A percentile compares a stretch with the other conserved stretches of the same genome.
phyloP scores from a whole-genome alignment of 2,113 vertebrate species.

The Scomber scombrus region DNA sequence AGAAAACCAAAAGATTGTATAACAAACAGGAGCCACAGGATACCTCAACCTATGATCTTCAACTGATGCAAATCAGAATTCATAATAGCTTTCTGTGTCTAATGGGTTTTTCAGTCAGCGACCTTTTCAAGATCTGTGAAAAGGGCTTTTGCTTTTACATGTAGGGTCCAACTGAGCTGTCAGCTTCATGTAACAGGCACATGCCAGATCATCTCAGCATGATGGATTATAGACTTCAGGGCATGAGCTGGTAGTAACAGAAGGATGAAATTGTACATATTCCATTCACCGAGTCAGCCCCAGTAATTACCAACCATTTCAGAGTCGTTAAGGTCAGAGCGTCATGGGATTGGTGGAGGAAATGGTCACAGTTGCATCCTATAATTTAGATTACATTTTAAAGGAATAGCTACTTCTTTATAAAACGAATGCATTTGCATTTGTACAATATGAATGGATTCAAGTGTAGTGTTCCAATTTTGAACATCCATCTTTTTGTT shows the following conservation, averaged over 20 bases:
- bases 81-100: neutral
- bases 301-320: constrained; percentile 65
- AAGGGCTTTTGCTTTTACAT: constrained; percentile 13
- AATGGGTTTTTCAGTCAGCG: constrained; percentile 18
- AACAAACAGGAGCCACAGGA: neutral
- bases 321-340: constrained; percentile 56
- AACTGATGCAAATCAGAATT: constrained; percentile 6
- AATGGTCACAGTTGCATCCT: constrained; percentile 18
- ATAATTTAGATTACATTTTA: constrained; percentile 52
- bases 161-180: constrained; percentile 40
- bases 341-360: neutral
- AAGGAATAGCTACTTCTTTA: constrained; percentile 2
- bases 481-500: no score
- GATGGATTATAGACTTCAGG: constrained; percentile 60
- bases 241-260: constrained; percentile 17
- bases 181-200: constrained; percentile 44
- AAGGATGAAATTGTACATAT: constrained; percentile 49
- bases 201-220: constrained; percentile 41
- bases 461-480: neutral
- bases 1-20: neutral
- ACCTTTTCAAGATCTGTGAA: constrained; percentile 38
- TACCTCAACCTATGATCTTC: constrained; percentile 5
- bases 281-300: constrained; percentile 43
- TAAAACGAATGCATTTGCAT: constrained; percentile 10
- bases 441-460: neutral